Evolutionary conservation across 2,113 vertebrate species (phyloP), one percentile per base, ranked within the genome.

Genomic region (Lamprologus callipterus): DNA sequence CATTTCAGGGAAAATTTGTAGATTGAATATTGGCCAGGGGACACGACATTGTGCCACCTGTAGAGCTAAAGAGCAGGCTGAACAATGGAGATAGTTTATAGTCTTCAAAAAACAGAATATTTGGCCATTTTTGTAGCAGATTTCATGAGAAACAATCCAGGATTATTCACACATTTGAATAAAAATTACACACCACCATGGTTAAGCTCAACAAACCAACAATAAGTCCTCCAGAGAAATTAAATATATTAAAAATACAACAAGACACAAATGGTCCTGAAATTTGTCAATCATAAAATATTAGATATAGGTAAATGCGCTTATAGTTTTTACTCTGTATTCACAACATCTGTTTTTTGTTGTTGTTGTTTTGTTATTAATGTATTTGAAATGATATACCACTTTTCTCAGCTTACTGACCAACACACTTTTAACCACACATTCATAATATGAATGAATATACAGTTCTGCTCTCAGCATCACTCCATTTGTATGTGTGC

Each of bases 121-220:
- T 35, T 35, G 31, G 6, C 1, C 0, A 63, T 2, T 65, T 37
- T 37, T 65, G 10, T 65, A 65, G 33, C 10, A 65, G 0, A 37
- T 8, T 37, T 68, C 19, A 40, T 40, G 33, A 1, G 1, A 37
- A 37, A 37, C 2, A 12, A 65, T 37, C 4, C 33, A 5, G 60
- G 19, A 21, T 65, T 37, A 37, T 37, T 37, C 3, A 65, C 17
- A 68, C 1, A 68, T 21, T 37, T 2, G 0, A 4, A 58, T 58
- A 58, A 31, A 58, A 31, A 31, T 60, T 2, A 1, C 28, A 63
- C 16, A 63, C 1, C 55, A 1, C 23, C 57, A 60, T 1, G 2
- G 0, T 2, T 2, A 23, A 57, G 12, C 23, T 26, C 13, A 13
- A 53, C 51, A 53, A 54, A 23, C n/a, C 4, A 4, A 7, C n/a